Evolutionary conservation across 1,140 invertebrate species (phyloP).

Genomic region (Medauroidea extradentata): DNA sequence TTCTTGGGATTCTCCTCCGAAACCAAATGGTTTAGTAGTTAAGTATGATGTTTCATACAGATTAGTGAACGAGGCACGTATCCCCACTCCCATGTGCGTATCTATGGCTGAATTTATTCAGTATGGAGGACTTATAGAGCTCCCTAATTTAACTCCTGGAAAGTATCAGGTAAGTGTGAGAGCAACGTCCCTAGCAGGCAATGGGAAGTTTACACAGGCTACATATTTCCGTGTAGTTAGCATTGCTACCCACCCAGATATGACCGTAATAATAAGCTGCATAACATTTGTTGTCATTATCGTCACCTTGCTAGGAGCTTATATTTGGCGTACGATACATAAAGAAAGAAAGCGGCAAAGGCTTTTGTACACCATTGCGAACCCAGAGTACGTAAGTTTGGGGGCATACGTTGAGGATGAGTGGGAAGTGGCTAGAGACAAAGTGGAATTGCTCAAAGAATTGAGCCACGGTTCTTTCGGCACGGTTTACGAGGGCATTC

Average conservation of each 20-base stretch:
- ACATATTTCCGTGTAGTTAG: conserved; percentile 27
- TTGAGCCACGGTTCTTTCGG: conserved; percentile 68
- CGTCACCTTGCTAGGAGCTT: background rate
- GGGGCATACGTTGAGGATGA: background rate
- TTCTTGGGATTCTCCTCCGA: conserved; percentile 53
- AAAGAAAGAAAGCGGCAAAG: background rate
- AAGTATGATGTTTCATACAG: conserved; percentile 55
- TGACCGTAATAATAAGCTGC: background rate
- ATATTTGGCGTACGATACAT: background rate
- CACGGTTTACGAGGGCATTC: conserved; percentile 58
- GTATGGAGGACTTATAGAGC: conserved; percentile 27
- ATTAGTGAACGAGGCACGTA: conserved; percentile 32
- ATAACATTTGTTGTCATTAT: background rate
- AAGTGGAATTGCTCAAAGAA: conserved; percentile 51
- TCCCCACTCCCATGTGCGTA: conserved; percentile 40
- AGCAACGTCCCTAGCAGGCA: conserved; percentile 57
- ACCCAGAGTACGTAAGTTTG: conserved; percentile 4
- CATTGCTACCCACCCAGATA: conserved; percentile 6
- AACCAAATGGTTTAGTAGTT: conserved; percentile 60
- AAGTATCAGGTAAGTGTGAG: conserved; percentile 57
- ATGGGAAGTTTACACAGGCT: conserved; percentile 48
- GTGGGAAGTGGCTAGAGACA: conserved; percentile 35
- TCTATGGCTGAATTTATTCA: conserved; percentile 34
- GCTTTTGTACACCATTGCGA: background rate
- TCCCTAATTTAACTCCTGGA: conserved; percentile 51